These are phyloP conservation scores for Onychorhynchus coronatus DNA, from an alignment of 2,113 vertebrate species.

Conservation along the genomic window DNA sequence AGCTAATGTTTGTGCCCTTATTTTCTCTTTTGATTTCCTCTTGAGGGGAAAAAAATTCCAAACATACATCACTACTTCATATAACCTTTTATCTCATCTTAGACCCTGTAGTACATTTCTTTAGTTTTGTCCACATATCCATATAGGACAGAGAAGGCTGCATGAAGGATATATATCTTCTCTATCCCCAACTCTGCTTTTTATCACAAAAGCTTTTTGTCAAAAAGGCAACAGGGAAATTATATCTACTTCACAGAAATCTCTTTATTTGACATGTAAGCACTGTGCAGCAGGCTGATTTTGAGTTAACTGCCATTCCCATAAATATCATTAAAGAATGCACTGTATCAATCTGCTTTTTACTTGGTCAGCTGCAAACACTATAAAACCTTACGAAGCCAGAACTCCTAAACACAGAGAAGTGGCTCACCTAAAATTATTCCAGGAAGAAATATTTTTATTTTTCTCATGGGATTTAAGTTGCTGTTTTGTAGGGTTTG, in stretches of 20 bases:
- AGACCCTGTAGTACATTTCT: neutral
- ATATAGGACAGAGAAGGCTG: neutral
- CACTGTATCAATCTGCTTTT: neutral
- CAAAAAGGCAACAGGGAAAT: neutral
- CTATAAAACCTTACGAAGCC: neutral
- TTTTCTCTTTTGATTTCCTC: neutral
- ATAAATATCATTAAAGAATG: neutral
- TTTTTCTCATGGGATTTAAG: neutral
- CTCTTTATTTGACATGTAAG: neutral
- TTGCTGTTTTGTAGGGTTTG: neutral
- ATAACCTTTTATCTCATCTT: neutral
- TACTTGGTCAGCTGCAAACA: neutral
- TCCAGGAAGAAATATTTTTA: neutral
- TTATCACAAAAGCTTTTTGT: constrained; percentile 11
- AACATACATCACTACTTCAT: neutral
- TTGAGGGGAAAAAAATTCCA: neutral
- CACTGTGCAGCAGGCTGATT: neutral
- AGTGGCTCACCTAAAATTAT: neutral
- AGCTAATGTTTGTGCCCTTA: neutral
- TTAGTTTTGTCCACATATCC: neutral
- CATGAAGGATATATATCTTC: neutral
- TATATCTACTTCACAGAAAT: neutral
- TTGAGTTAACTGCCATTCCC: neutral
- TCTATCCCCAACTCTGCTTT: neutral
- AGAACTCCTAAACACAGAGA: neutral